These are phyloP conservation scores for Phoebastria nigripes DNA, from an alignment of 2,797 vertebrate species.

Conservation along the genomic window DNA sequence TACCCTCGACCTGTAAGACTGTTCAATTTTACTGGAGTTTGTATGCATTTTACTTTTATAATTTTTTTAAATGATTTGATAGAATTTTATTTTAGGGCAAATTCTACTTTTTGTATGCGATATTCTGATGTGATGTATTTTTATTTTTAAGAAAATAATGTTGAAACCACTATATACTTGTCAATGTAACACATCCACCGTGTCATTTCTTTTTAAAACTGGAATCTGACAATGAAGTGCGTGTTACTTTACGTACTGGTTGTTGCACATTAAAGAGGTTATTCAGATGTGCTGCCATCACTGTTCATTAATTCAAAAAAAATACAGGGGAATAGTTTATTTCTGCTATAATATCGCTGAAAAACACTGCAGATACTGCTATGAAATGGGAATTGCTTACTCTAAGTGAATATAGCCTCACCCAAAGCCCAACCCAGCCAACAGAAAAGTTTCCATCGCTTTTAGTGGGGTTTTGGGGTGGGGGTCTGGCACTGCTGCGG, in stretches of 20 bases:
- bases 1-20: constrained; percentile 28
- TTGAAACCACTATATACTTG: constrained; percentile 51
- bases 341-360: not conserved
- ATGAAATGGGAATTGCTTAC: rapidly evolving
- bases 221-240: constrained; percentile 34
- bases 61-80: constrained; percentile 65
- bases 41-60: constrained; percentile 71
- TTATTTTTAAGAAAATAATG: constrained; percentile 65
- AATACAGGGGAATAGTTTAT: not conserved
- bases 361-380: not conserved
- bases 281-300: not conserved
- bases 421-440: not conserved
- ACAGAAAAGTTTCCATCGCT: not conserved
- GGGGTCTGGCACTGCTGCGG: not conserved
- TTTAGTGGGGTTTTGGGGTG: not conserved
- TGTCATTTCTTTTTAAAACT: constrained; percentile 55
- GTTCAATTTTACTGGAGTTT: constrained; percentile 57
- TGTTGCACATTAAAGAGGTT: constrained; percentile 64
- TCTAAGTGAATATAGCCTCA: not conserved
- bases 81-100: constrained; percentile 72
- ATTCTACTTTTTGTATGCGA: constrained; percentile 71
- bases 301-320: not conserved
- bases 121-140: constrained; percentile 50
- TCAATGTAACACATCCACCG: constrained; percentile 33
- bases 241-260: constrained; percentile 23